Conservation (phyloP, 2,888 invertebrate genomes). For the Pandemis cinnamomeana region DNA sequence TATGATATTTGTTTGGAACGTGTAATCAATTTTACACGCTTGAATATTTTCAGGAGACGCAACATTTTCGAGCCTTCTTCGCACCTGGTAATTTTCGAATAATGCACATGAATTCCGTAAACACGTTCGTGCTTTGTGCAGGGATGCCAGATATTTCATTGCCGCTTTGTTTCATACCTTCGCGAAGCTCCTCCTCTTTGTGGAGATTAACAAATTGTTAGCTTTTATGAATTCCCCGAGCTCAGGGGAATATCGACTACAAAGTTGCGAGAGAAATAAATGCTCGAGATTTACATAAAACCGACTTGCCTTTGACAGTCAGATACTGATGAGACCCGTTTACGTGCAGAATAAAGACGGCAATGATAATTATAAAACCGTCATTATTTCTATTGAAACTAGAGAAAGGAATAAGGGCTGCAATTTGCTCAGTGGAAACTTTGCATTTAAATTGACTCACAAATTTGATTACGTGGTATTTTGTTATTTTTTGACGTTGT, state of each 20-base stretch:
- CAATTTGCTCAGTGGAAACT: constrained; percentile 21
- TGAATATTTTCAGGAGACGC: constrained; percentile 66
- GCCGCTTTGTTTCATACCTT: constrained; percentile 48
- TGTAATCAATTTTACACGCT: constrained; percentile 73
- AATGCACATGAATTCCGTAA: constrained; percentile 28
- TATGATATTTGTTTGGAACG: constrained; percentile 67
- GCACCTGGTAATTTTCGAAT: constrained; percentile 51
- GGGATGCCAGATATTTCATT: constrained; percentile 54
- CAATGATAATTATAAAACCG: constrained; percentile 57
- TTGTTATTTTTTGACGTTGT: constrained; percentile 2
- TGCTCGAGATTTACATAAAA: constrained; percentile 70
- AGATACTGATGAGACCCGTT: constrained; percentile 69
- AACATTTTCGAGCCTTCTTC: constrained; percentile 61
- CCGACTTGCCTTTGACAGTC: constrained; percentile 65
- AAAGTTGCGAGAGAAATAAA: constrained; percentile 65
- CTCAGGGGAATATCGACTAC: constrained; percentile 57
- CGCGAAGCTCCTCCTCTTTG: constrained; percentile 55
- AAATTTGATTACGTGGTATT: constrained; percentile 7
- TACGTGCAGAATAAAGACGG: constrained; percentile 55
- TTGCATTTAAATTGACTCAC: constrained; percentile 17
- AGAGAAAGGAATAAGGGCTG: constrained; percentile 12
- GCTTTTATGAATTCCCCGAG: constrained; percentile 56
- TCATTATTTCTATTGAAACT: constrained; percentile 55
- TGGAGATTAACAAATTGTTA: constrained; percentile 66
- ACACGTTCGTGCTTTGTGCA: constrained; percentile 24